Percentiles rank a stretch among this genome's conserved stretches.
Evolutionary conservation across 2,113 vertebrate species (phyloP).

Genomic region (Rhabdornis inornatus): DNA sequence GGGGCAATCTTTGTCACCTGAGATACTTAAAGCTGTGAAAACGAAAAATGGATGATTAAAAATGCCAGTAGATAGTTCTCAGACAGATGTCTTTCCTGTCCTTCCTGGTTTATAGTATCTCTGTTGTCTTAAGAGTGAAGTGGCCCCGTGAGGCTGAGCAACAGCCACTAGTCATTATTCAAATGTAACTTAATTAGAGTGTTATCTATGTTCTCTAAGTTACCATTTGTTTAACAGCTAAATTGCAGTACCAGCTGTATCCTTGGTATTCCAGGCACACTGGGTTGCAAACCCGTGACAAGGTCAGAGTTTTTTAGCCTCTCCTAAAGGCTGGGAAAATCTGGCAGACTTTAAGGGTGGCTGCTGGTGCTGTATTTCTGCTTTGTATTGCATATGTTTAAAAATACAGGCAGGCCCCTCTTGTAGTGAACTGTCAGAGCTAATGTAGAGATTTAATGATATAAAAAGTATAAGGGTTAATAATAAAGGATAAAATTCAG

Average conservation of each 20-base stretch:
- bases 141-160: background rate
- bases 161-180: background rate
- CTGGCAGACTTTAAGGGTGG: background rate
- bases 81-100: background rate
- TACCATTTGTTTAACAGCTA: background rate
- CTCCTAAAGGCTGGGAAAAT: background rate
- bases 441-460: background rate
- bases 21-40: background rate
- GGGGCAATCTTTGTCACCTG: background rate
- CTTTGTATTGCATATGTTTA: background rate
- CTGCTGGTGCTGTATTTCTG: rapidly evolving
- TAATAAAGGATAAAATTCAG: background rate
- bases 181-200: background rate
- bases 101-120: background rate
- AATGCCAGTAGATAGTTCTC: background rate
- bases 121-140: background rate
- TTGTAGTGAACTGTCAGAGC: background rate
- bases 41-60: background rate
- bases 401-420: background rate
- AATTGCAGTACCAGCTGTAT: background rate
- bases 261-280: background rate
- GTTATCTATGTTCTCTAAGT: background rate
- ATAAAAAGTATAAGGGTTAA: background rate
- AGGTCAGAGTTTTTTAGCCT: background rate
- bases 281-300: background rate